A percentile compares a stretch with the other conserved stretches of the same genome.
Evolutionary conservation across 2,797 vertebrate species (phyloP).

Genomic region (Falco peregrinus): DNA sequence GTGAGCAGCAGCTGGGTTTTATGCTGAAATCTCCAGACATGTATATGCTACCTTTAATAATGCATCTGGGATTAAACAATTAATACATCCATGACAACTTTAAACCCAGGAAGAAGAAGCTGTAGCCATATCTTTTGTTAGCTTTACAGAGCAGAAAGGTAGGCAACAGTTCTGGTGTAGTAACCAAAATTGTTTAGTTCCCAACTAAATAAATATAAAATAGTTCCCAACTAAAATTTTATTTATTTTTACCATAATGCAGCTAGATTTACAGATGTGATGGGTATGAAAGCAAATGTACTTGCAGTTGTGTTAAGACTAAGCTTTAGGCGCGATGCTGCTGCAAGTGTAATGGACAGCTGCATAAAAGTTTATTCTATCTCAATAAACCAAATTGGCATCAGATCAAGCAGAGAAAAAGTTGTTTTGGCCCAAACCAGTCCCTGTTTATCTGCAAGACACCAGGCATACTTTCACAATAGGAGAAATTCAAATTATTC

Average conservation of each 20-base stretch:
- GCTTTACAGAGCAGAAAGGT: background rate
- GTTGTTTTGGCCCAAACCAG: background rate
- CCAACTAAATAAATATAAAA: too few species aligned
- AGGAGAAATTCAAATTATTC: background rate
- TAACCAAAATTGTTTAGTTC: background rate
- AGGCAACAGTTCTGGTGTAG: background rate
- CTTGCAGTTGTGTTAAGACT: background rate
- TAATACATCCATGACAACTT: background rate
- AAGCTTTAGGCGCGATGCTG: background rate
- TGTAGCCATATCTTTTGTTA: background rate
- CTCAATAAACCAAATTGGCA: background rate
- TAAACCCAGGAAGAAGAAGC: background rate
- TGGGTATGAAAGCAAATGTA: background rate
- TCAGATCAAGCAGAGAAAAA: background rate
- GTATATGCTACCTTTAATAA: background rate
- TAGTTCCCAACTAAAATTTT: background rate
- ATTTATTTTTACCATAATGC: background rate
- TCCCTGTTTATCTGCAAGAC: background rate
- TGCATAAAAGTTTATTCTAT: slow-evolving; percentile 3
- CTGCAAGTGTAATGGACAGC: background rate
- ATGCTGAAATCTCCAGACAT: background rate
- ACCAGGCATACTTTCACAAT: background rate
- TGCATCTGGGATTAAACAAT: background rate
- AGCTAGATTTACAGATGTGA: background rate
- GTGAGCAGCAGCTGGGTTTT: background rate